Percentiles rank a stretch among this genome's conserved stretches.
Conservation (phyloP, 92 coral and sea anemone genomes). For the Scolanthus callimorphus region DNA sequence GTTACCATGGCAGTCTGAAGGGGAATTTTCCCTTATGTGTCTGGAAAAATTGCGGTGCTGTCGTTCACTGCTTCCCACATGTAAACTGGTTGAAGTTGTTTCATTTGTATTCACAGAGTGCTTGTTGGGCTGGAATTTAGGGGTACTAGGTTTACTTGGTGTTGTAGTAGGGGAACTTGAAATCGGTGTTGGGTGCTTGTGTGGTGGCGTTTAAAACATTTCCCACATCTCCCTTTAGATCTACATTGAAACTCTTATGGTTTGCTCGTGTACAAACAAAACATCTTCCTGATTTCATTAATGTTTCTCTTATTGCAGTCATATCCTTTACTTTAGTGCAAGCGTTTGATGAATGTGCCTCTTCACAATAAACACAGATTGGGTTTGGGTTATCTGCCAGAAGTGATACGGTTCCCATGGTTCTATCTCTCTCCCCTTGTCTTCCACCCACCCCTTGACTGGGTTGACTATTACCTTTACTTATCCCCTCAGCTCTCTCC, state of each 20-base stretch:
- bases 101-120: too few species aligned
- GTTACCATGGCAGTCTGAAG: slow-evolving; percentile 36
- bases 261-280: slow-evolving; percentile 27
- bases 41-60: slow-evolving; percentile 19
- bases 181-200: slow-evolving; percentile 8
- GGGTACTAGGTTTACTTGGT: too few species aligned
- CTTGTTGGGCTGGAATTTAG: too few species aligned
- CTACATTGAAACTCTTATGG: slow-evolving; percentile 30
- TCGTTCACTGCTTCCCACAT: not conserved
- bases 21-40: slow-evolving; percentile 15
- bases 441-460: not conserved
- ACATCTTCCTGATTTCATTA: slow-evolving; percentile 37
- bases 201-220: slow-evolving; percentile 26
- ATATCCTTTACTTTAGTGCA: slow-evolving; percentile 30
- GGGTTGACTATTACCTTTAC: not conserved
- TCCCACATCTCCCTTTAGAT: slow-evolving; percentile 14
- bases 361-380: too few species aligned
- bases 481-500: too few species aligned
- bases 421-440: too few species aligned
- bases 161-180: too few species aligned
- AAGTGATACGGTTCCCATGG: slow-evolving; percentile 26
- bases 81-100: not conserved
- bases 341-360: too few species aligned
- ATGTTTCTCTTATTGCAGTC: slow-evolving; percentile 12
- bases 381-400: slow-evolving; percentile 19